phyloP scores from a whole-genome alignment of 2,888 invertebrate genomes.

The Leptothorax acervorum region DNA sequence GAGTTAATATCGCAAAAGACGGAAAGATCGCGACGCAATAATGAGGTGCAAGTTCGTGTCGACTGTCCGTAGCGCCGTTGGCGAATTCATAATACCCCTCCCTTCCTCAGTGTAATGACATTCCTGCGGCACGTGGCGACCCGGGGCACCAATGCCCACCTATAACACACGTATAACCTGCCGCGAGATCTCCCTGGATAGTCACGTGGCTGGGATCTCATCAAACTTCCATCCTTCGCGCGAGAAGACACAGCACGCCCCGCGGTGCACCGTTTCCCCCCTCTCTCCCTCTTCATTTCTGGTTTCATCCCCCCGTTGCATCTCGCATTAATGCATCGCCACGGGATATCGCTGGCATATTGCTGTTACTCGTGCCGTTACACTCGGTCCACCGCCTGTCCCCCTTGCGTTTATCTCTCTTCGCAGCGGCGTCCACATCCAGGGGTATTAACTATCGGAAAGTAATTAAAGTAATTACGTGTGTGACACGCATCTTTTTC shows the following conservation, averaged over 20 bases:
- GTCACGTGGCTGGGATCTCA: constrained; percentile 76
- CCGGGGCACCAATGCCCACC: constrained; percentile 34
- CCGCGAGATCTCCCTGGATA: constrained; percentile 47
- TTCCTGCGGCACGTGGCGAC: constrained; percentile 71
- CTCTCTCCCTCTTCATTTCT: background rate
- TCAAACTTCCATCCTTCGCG: constrained; percentile 72
- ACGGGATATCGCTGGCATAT: constrained; percentile 65
- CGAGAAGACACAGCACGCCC: constrained; percentile 56
- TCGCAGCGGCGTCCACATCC: constrained; percentile 20
- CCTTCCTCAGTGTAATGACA: constrained; percentile 48
- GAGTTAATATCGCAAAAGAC: constrained; percentile 27
- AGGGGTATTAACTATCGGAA: background rate
- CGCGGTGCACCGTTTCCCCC: constrained; percentile 31
- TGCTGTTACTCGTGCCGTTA: constrained; percentile 60
- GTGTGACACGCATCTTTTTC: background rate
- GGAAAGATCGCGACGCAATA: constrained; percentile 1
- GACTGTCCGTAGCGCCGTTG: background rate
- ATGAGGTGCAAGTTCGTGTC: constrained; percentile 24
- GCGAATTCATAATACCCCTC: constrained; percentile 50
- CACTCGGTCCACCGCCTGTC: constrained; percentile 34
- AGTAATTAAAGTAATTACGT: background rate
- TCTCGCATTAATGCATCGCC: constrained; percentile 60
- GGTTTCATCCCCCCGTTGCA: constrained; percentile 32
- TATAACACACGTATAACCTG: constrained; percentile 57
- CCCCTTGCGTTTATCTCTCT: background rate